phyloP scores from a whole-genome alignment of 2,797 vertebrate species.

The Dromococcyx pavoninus region DNA sequence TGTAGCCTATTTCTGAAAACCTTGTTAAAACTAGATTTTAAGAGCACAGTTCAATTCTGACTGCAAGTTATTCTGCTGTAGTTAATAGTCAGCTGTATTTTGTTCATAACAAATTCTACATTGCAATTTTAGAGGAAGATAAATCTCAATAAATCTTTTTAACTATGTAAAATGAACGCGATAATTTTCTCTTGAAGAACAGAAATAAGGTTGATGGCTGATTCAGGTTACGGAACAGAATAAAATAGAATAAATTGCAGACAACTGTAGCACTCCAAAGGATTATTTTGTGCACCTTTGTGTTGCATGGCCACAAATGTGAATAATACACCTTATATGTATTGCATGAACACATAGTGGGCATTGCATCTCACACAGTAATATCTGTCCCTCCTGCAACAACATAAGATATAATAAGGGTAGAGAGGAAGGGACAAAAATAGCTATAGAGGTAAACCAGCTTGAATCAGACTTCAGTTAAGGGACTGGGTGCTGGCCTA shows the following conservation, averaged over 20 bases:
- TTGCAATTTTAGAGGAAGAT: neutral
- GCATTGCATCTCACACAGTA: neutral
- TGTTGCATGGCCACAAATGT: neutral
- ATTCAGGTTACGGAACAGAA: neutral
- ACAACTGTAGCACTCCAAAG: neutral
- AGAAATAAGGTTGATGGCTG: neutral
- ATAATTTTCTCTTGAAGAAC: neutral
- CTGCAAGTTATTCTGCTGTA: neutral
- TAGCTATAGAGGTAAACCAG: neutral
- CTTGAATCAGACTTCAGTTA: neutral
- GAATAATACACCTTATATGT: neutral
- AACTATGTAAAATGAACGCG: neutral
- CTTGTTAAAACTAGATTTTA: neutral
- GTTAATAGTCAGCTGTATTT: neutral
- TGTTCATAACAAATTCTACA: neutral
- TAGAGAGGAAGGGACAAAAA: neutral
- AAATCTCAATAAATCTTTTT: neutral
- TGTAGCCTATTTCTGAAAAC: neutral
- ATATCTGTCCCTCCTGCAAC: neutral
- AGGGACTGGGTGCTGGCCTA: neutral
- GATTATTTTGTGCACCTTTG: neutral
- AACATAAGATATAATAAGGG: neutral
- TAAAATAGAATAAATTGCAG: neutral
- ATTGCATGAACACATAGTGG: neutral
- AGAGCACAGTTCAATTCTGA: neutral